Evolutionary conservation across 2,888 invertebrate species (phyloP), one percentile per base, ranked within the genome.

Genomic region (Cephus rjabovi): DNA sequence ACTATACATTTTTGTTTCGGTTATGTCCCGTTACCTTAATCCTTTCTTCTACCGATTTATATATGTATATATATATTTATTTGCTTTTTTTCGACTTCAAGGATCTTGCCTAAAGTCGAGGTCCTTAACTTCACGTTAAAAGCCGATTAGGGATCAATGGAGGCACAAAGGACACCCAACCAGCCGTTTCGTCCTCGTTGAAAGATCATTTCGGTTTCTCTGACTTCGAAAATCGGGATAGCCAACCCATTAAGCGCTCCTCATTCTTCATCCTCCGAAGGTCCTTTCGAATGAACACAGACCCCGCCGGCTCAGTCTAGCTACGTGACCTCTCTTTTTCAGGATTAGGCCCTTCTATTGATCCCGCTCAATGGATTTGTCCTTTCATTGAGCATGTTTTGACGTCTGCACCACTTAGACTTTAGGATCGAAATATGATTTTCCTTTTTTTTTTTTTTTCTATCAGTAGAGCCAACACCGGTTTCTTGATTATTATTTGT

Each of bases 321-420:
- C 76, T 76, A 37, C 75, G 33, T 73, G 11, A 31, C 34, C 33
- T 34, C 73, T 30, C 56, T 70, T 76, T 79, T 79, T 76, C 78
- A 80, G 83, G 85, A 86, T 88, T 85, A 85, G 86, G 83, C 82
- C 84, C 83, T 84, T 79, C 85, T 84, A 86, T 86, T 88, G 87
- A 85, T 85, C 82, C 81, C 80, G 79, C 81, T 87, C 85, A 86
- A 87, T 86, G 81, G 83, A 83, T 81, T 79, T 82, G 82, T 80
- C 85, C 81, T 86, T 86, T 87, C 83, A 83, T 76, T 79, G 82
- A 81, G 82, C 82, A 79, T 89, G 86, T 88, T 88, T 87, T 87
- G 88, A 88, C 88, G 83, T 87, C 81, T 78, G 82, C 82, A 81
- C 81, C 83, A 81, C 82, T 82, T 81, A 77, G 33, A 71, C 71